Evolutionary conservation across 2,113 vertebrate species (phyloP), one percentile per base, ranked within the genome.

Genomic region (Onychostruthus taczanowskii): DNA sequence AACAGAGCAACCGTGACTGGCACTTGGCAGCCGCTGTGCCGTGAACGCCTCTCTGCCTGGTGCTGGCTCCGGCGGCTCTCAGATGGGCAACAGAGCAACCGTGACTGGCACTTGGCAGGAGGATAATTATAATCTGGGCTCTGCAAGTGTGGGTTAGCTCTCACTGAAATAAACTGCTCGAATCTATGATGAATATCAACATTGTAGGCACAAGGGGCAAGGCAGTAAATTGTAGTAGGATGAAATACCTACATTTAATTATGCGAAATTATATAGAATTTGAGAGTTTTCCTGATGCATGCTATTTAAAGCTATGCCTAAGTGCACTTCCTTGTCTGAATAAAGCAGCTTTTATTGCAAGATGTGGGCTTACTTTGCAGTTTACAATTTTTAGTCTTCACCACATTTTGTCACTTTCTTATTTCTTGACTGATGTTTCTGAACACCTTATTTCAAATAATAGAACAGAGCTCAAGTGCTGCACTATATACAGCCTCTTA

Each of bases 211-310:
- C 69, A 97, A 93, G 94, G 81, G 97, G 96, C 91, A 98, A 96
- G 97, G 96, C 89, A 55, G 97, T 93, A 98, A 98, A 98, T 98
- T 98, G 98, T 93, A 98, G 97, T 79, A 95, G 87, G 89, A 97
- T 97, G 97, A 98, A 98, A 98, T 98, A 98, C 96, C 95, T 98
- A 97, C 97, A 96, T 97, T 98, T 98, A 98, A 98, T 98, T 98
- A 98, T 96, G 93, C 88, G 62, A 98, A 98, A 98, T 98, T 98
- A 98, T 95, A 98, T 98, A 98, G 97, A 98, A 98, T 98, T 98
- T 97, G 87, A 97, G 93, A 95, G 96, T 96, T 97, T 97, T 97
- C 96, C 96, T 91, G 94, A 95, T 90, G 80, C 92, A 69, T 93
- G 91, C 97, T 98, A 98, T 98, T 98, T 98, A 98, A 98, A 98